Evolutionary conservation across 2,113 vertebrate genomes (phyloP).

Genomic region (Alectura lathami): DNA sequence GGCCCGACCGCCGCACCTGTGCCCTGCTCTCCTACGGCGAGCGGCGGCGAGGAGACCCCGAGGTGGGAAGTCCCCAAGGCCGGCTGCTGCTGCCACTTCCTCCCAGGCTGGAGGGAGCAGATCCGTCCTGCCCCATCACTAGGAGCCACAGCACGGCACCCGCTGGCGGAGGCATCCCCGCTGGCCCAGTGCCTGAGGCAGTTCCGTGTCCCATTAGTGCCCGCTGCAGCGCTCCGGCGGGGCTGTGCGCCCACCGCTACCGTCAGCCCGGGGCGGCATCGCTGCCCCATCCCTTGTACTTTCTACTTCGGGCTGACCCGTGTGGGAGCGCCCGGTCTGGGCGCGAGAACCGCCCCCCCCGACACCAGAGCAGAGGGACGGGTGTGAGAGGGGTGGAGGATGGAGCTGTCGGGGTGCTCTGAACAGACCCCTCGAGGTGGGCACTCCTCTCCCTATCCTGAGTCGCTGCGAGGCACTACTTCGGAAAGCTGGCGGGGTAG

Average conservation of each 20-base stretch:
- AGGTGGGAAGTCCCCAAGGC: too few species aligned
- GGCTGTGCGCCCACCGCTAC: too few species aligned
- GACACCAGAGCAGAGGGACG: neutral
- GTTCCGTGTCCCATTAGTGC: neutral
- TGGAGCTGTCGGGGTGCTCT: neutral
- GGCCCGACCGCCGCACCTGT: neutral
- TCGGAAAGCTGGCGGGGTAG: too few species aligned
- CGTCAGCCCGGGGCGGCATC: neutral
- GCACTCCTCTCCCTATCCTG: neutral
- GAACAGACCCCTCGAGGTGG: neutral
- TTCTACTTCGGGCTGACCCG: neutral
- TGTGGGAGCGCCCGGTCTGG: too few species aligned
- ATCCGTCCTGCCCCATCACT: too few species aligned
- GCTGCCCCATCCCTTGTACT: too few species aligned
- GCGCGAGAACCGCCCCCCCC: too few species aligned
- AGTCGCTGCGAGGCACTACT: neutral
- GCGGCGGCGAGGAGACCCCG: too few species aligned
- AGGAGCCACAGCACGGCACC: neutral
- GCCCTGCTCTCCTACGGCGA: neutral
- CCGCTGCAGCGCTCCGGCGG: too few species aligned
- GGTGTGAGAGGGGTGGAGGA: too few species aligned
- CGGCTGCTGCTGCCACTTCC: neutral
- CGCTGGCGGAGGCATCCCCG: too few species aligned
- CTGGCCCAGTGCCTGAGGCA: neutral
- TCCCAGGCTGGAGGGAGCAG: neutral